A percentile compares a stretch with the other conserved stretches of the same genome.
phyloP scores from a whole-genome alignment of 2,797 vertebrate genomes.

The Fratercula arctica region DNA sequence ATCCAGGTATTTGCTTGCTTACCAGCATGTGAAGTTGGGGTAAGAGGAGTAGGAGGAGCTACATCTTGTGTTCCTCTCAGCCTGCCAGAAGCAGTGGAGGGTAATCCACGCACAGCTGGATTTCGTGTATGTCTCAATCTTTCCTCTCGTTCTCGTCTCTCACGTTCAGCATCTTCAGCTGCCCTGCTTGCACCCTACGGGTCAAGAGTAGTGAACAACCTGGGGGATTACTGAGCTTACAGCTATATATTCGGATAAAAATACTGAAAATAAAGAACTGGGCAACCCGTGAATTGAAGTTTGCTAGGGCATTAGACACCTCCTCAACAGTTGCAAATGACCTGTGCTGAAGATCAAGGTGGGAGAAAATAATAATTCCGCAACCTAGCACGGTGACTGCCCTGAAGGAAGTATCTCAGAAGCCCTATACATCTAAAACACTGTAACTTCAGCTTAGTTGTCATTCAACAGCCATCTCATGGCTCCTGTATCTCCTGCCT shows the following conservation, averaged over 20 bases:
- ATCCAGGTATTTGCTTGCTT: neutral
- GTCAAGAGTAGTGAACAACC: conserved; percentile 32
- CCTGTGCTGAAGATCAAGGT: neutral
- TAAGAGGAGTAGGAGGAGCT: conserved; percentile 87
- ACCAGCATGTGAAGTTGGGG: conserved; percentile 93
- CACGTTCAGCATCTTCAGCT: conserved; percentile 89
- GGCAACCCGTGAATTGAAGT: neutral
- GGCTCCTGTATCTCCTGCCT: neutral
- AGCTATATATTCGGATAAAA: neutral
- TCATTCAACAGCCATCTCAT: neutral
- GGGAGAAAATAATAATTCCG: neutral
- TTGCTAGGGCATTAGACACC: neutral
- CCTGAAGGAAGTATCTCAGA: neutral
- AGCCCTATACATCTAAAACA: neutral
- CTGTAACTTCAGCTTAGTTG: neutral
- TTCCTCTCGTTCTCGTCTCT: conserved; percentile 91
- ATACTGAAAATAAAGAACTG: neutral
- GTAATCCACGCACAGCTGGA: conserved; percentile 86
- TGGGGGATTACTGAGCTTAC: neutral
- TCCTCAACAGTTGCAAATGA: neutral
- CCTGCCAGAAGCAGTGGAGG: conserved; percentile 88
- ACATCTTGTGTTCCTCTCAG: conserved; percentile 87
- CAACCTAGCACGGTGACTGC: neutral
- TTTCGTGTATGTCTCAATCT: conserved; percentile 88
- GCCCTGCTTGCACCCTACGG: conserved; percentile 90